Evolutionary conservation across 2,113 vertebrate genomes (phyloP), one percentile per base, ranked within the genome.

Genomic region (Perccottus glenii): DNA sequence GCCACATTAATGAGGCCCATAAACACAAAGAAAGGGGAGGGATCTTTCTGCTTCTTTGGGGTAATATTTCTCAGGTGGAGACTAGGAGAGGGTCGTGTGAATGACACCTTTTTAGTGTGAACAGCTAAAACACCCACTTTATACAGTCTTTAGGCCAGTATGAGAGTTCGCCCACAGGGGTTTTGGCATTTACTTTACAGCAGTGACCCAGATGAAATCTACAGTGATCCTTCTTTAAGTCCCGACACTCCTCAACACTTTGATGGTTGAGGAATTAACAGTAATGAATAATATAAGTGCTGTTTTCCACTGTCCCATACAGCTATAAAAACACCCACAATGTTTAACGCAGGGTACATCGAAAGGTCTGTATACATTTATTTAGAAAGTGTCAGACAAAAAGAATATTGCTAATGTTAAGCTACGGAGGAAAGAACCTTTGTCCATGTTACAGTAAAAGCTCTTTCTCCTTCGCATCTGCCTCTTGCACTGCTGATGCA

Each of bases 21-120:
- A 58, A 51, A 72, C 44, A 60, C 62, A 73, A 62, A 72, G 11
- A 32, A 49, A 16, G 33, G 9, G 16, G 62, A 43, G 57, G 67
- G 45, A 43, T 78, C 74, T 10, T 32, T 16, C 76, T 80, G 55
- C 76, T 70, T 55, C 36, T 55, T 57, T 9, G 11, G 60, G 67
- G 16, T 70, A 19, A 33, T 45, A 60, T 63, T 70, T 61, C 47
- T 32, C 10, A 50, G 58, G 42, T 45, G 51, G 52, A 35, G 43
- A 14, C 44, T 4, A 9, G 45, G 19, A 1, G 40, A 10, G 45
- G 50, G 44, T 52, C 8, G 6, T 53, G 57, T 62, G 60, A 88
- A 61, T 68, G 45, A 75, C 60, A 48, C 50, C 42, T 44, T 70
- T 52, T 70, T 64, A 77, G 33, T 51, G 19, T 27, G 19, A 27